Percentiles rank a stretch among this genome's conserved stretches.
These are phyloP conservation scores for Felis catus DNA, from an alignment of 2,113 vertebrate genomes.

Conservation along the genomic window DNA sequence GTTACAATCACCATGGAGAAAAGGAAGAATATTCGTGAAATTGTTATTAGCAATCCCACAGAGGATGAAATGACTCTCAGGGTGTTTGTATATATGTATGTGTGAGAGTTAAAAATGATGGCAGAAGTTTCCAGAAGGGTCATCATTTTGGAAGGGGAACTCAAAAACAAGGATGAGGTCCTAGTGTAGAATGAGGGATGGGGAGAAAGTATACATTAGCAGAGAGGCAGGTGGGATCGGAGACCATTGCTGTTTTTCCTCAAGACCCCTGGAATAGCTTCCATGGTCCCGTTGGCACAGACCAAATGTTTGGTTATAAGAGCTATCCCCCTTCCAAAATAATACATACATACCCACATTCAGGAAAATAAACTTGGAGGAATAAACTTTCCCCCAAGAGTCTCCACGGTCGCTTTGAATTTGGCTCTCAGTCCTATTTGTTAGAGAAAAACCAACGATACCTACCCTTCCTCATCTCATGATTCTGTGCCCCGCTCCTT, in stretches of 20 bases:
- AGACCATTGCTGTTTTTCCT: background rate
- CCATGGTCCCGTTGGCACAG: background rate
- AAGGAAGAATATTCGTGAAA: background rate
- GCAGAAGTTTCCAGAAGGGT: background rate
- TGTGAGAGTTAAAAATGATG: background rate
- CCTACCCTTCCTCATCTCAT: background rate
- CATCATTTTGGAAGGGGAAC: background rate
- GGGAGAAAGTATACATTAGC: background rate
- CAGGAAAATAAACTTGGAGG: background rate
- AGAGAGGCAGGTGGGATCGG: background rate
- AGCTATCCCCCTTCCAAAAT: fast-evolving
- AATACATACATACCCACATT: background rate
- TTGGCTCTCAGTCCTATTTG: background rate
- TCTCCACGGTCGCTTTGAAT: background rate
- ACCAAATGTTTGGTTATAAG: background rate
- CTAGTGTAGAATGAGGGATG: background rate
- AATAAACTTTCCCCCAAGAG: background rate
- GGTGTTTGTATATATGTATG: background rate
- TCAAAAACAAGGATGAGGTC: background rate
- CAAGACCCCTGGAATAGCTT: background rate
- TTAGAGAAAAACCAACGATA: background rate
- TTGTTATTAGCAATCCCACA: background rate
- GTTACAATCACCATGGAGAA: background rate
- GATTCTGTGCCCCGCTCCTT: background rate
- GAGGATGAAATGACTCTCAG: background rate